Conservation (phyloP, 2,888 invertebrate genomes). For the Drosophila kanekoi region DNA sequence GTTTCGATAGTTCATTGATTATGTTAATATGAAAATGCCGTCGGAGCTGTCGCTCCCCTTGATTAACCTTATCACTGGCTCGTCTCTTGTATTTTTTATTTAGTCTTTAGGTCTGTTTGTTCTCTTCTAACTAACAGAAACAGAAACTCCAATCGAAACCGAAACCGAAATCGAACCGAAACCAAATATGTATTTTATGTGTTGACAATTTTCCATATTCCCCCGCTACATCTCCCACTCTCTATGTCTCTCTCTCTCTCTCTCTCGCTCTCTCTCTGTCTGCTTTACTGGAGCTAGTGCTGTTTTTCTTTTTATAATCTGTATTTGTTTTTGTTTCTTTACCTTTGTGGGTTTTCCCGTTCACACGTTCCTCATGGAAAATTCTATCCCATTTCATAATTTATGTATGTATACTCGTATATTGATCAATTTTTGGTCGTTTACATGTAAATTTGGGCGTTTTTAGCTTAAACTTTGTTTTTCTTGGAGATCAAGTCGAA, state of each 20-base stretch:
- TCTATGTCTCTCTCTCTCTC: slow-evolving; percentile 8
- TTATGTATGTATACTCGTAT: slow-evolving; percentile 15
- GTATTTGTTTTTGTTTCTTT: slow-evolving; percentile 33
- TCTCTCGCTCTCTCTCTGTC: background rate
- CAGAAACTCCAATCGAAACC: slow-evolving; percentile 33
- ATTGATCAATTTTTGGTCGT: slow-evolving; percentile 63
- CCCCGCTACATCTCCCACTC: slow-evolving; percentile 1
- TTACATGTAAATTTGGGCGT: slow-evolving; percentile 64
- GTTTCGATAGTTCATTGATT: slow-evolving; percentile 69
- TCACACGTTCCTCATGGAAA: slow-evolving; percentile 58
- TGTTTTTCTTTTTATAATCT: slow-evolving; percentile 1
- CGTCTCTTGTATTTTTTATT: slow-evolving; percentile 27
- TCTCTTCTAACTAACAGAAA: slow-evolving; percentile 11
- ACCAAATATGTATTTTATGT: slow-evolving; percentile 42
- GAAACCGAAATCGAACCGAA: slow-evolving; percentile 44
- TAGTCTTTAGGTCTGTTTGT: slow-evolving; percentile 22
- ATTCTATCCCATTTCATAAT: slow-evolving; percentile 36
- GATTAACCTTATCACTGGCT: slow-evolving; percentile 48
- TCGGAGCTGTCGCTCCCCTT: slow-evolving; percentile 32
- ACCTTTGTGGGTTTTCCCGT: slow-evolving; percentile 50
- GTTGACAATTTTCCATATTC: slow-evolving; percentile 51
- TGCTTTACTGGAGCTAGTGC: no score
- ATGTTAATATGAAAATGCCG: slow-evolving; percentile 68
- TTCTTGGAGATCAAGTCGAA: slow-evolving; percentile 1
- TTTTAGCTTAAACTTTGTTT: slow-evolving; percentile 32